A percentile compares a stretch with the other conserved stretches of the same genome.
phyloP scores from a whole-genome alignment of 2,113 vertebrate species.

The Callaeas wilsoni region DNA sequence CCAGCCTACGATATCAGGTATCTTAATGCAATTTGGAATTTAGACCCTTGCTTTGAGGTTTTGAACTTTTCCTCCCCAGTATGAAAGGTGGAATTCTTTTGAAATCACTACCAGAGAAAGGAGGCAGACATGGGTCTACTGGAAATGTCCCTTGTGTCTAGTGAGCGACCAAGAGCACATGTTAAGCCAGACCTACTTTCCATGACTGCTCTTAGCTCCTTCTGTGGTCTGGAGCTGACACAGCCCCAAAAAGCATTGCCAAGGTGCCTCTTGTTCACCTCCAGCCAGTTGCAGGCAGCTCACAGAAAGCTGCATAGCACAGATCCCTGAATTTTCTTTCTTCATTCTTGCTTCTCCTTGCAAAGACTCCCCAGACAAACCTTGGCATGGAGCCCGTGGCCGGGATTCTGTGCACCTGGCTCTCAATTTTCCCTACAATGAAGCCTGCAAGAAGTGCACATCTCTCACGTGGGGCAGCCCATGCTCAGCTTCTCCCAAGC shows the following conservation, averaged over 20 bases:
- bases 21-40: background rate
- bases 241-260: background rate
- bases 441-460: conserved; percentile 71
- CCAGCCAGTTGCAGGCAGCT: background rate
- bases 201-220: background rate
- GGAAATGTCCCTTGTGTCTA: background rate
- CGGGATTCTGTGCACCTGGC: conserved; percentile 82
- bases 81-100: background rate
- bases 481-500: conserved; percentile 80
- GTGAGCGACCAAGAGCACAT: background rate
- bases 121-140: fast-evolving
- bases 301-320: background rate
- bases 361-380: conserved; percentile 66
- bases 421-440: conserved; percentile 73
- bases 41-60: background rate
- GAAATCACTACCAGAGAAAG: background rate
- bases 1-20: background rate
- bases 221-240: background rate
- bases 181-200: background rate
- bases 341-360: background rate
- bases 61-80: background rate
- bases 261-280: background rate
- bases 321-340: background rate
- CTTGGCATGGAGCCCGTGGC: conserved; percentile 71
- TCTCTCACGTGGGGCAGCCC: conserved; percentile 78